Base-by-base conservation (phyloP, 37 sponge, comb jelly and placozoan species). In the Agelas oroides region DNA sequence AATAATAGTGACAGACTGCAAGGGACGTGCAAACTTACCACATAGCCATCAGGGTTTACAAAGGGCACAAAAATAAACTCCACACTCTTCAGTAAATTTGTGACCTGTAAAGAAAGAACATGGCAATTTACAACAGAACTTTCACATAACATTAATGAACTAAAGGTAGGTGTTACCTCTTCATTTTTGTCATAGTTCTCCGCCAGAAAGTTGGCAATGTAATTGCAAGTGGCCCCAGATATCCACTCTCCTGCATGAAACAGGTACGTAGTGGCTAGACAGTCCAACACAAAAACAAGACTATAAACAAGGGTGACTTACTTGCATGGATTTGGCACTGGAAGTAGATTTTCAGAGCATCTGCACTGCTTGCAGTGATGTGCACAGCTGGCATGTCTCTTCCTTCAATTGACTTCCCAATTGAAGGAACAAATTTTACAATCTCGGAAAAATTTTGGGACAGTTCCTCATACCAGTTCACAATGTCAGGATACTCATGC, bases 21-120 rank as follows among this genome's bases (percentile, higher is more conserved):
- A 12, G 46, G 8, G 46, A 46, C 8, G 8, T 46, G 46, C 46
- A 46, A 46, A 67, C 89, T 82, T 66, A 93, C 94, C 65, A 21
- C 81, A 75, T 95, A 95, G 28, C 96, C 96, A 95, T 95, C 96
- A 59, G 96, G 88, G 55, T 89, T 90, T 5, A 84, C 90, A 73
- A 95, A 67, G 17, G 92, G 88, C 2, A 92, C 77, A 33, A 95
- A 32, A n/a, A 92, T 53, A 73, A 89, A 86, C 77, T 83, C 84
- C 38, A 92, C 23, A 24, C 41, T 34, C 14, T 79, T 38, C 21
- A 74, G 36, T 16, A 84, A 54, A 2, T 57, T 64, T 2, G 80
- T 84, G 19, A 79, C 59, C 80, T 73, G 55, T 1, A 59, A 21
- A n/a, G n/a, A 83, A 59, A 54, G 5, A 73, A 82, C 34, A 20